Evolutionary conservation across 2,888 invertebrate species (phyloP).

Genomic region (Xanthorhoe spadicearia): DNA sequence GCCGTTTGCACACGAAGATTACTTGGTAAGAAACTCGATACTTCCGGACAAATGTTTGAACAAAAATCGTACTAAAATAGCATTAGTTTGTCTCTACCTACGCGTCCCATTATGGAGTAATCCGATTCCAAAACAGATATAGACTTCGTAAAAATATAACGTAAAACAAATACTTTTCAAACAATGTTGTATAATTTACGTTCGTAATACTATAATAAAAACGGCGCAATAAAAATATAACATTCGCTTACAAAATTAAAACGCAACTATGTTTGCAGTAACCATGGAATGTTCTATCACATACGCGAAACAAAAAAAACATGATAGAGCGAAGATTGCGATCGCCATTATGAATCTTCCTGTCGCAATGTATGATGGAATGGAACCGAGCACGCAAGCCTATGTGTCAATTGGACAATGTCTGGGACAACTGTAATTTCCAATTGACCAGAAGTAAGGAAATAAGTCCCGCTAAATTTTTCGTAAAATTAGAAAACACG

Average conservation of each 20-base stretch:
- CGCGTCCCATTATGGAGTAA: not conserved
- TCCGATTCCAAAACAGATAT: no score
- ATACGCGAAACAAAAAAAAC: slow-evolving; percentile 19
- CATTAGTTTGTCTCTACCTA: not conserved
- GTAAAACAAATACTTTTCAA: no score
- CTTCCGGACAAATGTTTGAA: not conserved
- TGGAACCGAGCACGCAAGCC: slow-evolving; percentile 31
- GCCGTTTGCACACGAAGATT: not conserved
- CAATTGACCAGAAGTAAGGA: not conserved
- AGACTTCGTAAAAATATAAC: no score
- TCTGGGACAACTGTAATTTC: slow-evolving; percentile 14
- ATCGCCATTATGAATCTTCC: slow-evolving; percentile 37
- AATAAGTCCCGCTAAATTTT: not conserved
- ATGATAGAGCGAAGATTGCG: slow-evolving; percentile 29
- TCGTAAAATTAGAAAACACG: not conserved
- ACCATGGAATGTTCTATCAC: slow-evolving; percentile 19
- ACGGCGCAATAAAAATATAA: not conserved
- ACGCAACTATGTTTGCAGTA: slow-evolving; percentile 6
- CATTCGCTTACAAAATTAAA: slow-evolving; percentile 4
- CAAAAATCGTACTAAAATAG: not conserved
- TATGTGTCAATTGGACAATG: slow-evolving; percentile 29
- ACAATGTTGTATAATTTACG: no score
- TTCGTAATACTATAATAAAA: not conserved
- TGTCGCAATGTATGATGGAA: slow-evolving; percentile 35
- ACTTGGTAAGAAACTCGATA: not conserved